Conservation (phyloP, 2,797 vertebrate species). For the Periophthalmus magnuspinnatus region DNA sequence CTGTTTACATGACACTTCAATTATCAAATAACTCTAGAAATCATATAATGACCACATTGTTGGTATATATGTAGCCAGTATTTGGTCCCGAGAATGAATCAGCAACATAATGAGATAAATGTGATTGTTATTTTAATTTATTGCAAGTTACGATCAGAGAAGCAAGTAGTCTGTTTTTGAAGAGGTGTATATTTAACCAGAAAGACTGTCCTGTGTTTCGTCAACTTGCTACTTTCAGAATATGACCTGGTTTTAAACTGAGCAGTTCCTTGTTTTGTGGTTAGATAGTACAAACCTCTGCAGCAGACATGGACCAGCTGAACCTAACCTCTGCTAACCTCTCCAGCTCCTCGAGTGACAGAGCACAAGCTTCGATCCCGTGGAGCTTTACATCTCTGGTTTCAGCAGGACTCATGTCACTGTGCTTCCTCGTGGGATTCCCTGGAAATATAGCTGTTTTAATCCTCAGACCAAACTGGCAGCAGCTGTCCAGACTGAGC, state of each 20-base stretch:
- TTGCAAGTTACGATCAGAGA: background rate
- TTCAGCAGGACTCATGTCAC: too few relatives aligned
- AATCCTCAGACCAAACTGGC: too few relatives aligned
- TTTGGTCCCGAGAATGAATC: too few relatives aligned
- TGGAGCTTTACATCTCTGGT: too few relatives aligned
- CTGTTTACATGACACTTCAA: too few relatives aligned
- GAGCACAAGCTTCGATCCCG: background rate
- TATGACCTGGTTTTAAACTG: background rate
- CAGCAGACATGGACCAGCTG: slow-evolving; percentile 18
- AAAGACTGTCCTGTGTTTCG: slow-evolving; percentile 3
- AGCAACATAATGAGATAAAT: too few relatives aligned
- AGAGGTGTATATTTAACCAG: background rate
- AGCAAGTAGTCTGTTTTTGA: background rate
- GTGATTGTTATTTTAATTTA: background rate
- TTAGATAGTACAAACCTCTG: background rate
- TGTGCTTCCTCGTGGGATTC: slow-evolving; percentile 37
- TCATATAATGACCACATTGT: too few relatives aligned
- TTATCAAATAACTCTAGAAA: too few relatives aligned
- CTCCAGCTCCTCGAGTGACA: slow-evolving; percentile 15
- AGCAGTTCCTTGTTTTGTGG: background rate
- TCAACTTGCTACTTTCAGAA: background rate
- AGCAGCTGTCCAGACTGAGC: too few relatives aligned
- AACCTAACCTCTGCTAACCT: background rate
- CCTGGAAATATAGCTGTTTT: too few relatives aligned
- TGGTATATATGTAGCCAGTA: too few relatives aligned